A percentile compares a stretch with the other conserved stretches of the same genome.
Evolutionary conservation across 2,888 invertebrate genomes (phyloP).

Genomic region (Drosophila acutilabella): DNA sequence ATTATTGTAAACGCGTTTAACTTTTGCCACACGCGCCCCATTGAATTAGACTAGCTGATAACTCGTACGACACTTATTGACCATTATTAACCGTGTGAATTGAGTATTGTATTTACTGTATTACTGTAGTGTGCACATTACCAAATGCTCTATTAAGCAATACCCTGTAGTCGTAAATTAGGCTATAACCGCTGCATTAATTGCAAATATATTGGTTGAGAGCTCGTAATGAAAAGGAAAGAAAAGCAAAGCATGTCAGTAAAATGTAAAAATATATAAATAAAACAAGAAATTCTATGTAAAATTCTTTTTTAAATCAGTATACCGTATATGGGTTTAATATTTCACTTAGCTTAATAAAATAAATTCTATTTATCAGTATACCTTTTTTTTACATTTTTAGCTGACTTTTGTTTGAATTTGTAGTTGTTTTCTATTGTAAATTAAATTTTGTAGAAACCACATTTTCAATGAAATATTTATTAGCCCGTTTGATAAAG

Average conservation of each 20-base stretch:
- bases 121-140: constrained; percentile 7
- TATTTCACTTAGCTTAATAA: too few species aligned
- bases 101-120: not conserved
- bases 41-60: constrained; percentile 32
- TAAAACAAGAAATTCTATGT: too few species aligned
- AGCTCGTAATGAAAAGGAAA: not conserved
- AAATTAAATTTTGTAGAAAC: too few species aligned
- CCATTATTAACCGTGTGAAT: constrained; percentile 14
- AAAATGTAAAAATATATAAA: too few species aligned
- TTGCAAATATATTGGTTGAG: not conserved
- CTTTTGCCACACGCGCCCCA: constrained; percentile 11
- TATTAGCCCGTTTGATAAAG: not conserved
- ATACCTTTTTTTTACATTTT: too few species aligned
- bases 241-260: not conserved
- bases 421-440: too few species aligned
- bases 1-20: constrained; percentile 77
- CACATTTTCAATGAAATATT: not conserved
- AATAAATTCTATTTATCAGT: too few species aligned
- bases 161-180: not conserved
- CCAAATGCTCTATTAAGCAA: not conserved
- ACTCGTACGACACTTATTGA: constrained; percentile 21
- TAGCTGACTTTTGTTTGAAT: too few species aligned
- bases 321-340: too few species aligned
- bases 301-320: too few species aligned
- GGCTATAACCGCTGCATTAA: not conserved